These are phyloP conservation scores for Aporophyla lueneburgensis DNA, from an alignment of 2,888 invertebrate genomes.

Conservation along the genomic window DNA sequence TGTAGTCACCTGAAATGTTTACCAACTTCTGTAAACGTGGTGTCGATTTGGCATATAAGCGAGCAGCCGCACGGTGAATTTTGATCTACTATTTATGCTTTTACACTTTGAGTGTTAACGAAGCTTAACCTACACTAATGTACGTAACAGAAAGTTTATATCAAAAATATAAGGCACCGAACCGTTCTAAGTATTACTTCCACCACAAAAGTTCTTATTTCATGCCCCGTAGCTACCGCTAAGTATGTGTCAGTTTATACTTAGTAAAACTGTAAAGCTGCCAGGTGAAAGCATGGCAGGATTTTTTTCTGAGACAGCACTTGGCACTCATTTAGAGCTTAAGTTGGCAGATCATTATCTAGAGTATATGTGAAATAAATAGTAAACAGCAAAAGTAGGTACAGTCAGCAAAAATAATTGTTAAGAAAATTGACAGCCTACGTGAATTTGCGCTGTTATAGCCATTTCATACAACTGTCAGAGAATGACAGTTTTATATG, in stretches of 20 bases:
- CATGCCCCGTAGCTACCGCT: constrained; percentile 6
- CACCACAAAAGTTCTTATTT: constrained; percentile 18
- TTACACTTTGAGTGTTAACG: background rate
- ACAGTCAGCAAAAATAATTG: background rate
- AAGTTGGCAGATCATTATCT: constrained; percentile 38
- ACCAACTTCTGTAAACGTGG: no score
- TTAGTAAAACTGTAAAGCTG: constrained; percentile 49
- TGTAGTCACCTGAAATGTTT: no score
- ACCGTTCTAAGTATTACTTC: constrained; percentile 24
- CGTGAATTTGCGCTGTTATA: background rate
- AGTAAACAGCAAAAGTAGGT: background rate
- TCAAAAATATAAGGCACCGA: constrained; percentile 14
- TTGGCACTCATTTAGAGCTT: constrained; percentile 50
- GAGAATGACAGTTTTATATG: background rate
- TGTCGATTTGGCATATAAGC: no score
- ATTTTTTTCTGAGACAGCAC: constrained; percentile 23
- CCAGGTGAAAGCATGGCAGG: constrained; percentile 29
- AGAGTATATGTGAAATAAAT: constrained; percentile 14
- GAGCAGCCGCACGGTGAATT: no score
- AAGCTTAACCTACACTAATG: background rate
- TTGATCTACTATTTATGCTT: no score
- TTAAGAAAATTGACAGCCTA: background rate
- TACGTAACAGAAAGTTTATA: background rate
- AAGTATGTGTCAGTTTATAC: constrained; percentile 45
- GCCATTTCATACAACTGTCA: background rate